Base-by-base conservation (phyloP, 2,888 invertebrate species). In the Mythimna lalbum region DNA sequence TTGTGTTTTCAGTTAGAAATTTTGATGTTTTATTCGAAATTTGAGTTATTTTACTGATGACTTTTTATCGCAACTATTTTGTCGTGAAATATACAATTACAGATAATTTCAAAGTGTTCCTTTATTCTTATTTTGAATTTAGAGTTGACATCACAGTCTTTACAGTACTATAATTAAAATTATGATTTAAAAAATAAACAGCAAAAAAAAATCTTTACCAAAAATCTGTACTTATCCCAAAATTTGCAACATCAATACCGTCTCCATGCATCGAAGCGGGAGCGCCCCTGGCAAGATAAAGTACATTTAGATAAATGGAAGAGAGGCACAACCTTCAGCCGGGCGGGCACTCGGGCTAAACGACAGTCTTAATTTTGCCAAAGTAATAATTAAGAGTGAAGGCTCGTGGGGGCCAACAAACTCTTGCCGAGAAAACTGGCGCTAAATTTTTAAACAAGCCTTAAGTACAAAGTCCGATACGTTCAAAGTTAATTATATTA, bases 331-430 rank as follows among this genome's bases (percentile, higher is more conserved):
- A 90, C 93, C 94, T 93, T 90, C 91, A 91, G 90, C 82, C 90
- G 91, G 89, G 89, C 90, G 92, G 93, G 93, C 93, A 93, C 95
- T 95, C 87, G 89, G 90, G 87, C 93, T 94, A 95, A 96, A 94
- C 96, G 96, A 95, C 96, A 95, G 91, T 95, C 96, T 96, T 96
- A 96, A 96, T 96, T 96, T 95, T 95, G 93, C 94, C 95, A 95
- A 96, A 96, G 96, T 96, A 96, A 96, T 96, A 96, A 96, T 96
- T 96, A 96, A 95, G 95, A 96, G 94, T 94, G 96, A 96, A 96
- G 93, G 92, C 90, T 92, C 91, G 90, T 89, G 91, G 93, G 81
- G 92, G 93, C 90, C 90, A 90, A 88, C 87, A 88, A 87, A 90
- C 91, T 91, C 91, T 89, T 88, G 88, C 87, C 82, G 87, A 86